Evolutionary conservation across 2,888 invertebrate species (phyloP).

Genomic region (Agonopterix subpropinquella): DNA sequence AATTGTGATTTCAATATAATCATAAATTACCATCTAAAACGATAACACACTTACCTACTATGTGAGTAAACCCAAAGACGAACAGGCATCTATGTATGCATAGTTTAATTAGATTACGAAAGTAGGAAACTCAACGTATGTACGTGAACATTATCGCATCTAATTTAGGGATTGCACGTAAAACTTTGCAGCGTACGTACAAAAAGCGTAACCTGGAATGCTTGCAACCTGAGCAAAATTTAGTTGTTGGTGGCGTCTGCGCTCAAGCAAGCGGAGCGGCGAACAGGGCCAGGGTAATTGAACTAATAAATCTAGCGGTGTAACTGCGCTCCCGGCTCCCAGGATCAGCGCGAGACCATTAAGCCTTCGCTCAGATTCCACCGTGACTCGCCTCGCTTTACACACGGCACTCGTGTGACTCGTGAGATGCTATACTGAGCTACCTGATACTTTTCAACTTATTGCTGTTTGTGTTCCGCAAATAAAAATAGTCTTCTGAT

Average conservation of each 20-base stretch:
- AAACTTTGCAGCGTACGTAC: slow-evolving; percentile 1
- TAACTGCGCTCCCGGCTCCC: slow-evolving; percentile 51
- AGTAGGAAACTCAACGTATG: too few species aligned
- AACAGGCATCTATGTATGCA: too few species aligned
- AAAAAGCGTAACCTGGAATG: slow-evolving; percentile 32
- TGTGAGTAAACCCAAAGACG: too few species aligned
- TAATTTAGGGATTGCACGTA: background rate
- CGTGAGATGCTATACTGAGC: background rate
- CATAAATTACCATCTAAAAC: too few species aligned
- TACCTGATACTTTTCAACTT: too few species aligned
- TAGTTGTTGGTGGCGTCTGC: slow-evolving; percentile 62
- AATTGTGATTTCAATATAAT: too few species aligned
- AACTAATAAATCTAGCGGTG: slow-evolving; percentile 71
- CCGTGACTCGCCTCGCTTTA: slow-evolving; percentile 33
- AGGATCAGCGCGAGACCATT: slow-evolving; percentile 62
- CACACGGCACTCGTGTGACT: slow-evolving; percentile 18
- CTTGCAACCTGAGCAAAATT: slow-evolving; percentile 56
- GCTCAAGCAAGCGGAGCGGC: slow-evolving; percentile 54
- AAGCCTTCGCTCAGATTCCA: slow-evolving; percentile 54
- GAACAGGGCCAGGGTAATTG: slow-evolving; percentile 67
- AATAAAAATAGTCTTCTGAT: too few species aligned
- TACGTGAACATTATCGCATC: background rate
- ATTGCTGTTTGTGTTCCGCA: too few species aligned
- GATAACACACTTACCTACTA: too few species aligned
- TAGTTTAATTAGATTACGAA: too few species aligned